Evolutionary conservation across 2,113 vertebrate species (phyloP), one percentile per base, ranked within the genome.

Genomic region (Callaeas wilsoni): DNA sequence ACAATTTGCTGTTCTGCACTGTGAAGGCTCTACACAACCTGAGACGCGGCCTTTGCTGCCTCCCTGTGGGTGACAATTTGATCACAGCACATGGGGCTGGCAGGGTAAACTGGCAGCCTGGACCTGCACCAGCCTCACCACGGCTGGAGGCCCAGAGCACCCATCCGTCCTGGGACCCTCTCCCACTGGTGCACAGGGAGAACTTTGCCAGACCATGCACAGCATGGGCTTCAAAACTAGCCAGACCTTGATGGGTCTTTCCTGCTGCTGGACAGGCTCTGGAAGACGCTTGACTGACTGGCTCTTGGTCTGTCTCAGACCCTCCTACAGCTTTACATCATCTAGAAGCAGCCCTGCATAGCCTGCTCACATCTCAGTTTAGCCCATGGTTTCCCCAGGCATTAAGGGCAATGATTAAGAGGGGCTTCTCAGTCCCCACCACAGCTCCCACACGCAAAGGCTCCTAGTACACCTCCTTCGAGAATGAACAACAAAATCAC

Each of bases 21-120:
- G 12, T 9, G 22, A 53, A 16, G 33, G 12, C 22, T 2, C 35
- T 20, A 13, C 39, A 57, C 49, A 85, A 50, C 1, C 4, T 4
- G 47, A 25, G 49, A 67, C 1, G 1, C 15, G 57, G 86, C n/a
- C 78, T 97, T 96, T 96, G 94, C 95, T 97, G 96, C 96, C 97
- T 90, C 91, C 91, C 18, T 26, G 64, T 84, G 96, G 94, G 25
- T 49, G 46, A 78, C 53, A 26, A 19, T 56, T 42, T 46, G 29
- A 76, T 85, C 17, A 37, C 74, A 87, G 60, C 52, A 55, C 69
- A 56, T 4, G n/a, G 12, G 25, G 26, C 53, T 64, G 47, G 18
- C 32, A 33, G 22, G 8, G 3, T 44, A 75, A 5, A 37, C 49
- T 1, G 4, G 3, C 29, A 37, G 44, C 27, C 39, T 60, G 26